Evolutionary conservation across 2,113 vertebrate species (phyloP).

Genomic region (Engystomops pustulosus): DNA sequence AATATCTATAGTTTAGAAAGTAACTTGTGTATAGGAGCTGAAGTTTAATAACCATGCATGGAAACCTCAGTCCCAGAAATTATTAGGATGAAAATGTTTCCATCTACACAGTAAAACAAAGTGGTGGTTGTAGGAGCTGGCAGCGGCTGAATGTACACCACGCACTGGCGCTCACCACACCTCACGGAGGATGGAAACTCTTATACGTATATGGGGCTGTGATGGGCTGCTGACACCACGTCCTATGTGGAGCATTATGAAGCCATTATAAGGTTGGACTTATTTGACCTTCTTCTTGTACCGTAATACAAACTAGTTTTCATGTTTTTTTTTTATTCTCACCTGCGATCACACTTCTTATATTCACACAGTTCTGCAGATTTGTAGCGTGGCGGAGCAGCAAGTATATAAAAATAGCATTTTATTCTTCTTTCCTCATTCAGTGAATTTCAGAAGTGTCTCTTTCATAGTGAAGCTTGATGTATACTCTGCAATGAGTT

Average conservation of each 20-base stretch:
- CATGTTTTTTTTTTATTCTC: background rate
- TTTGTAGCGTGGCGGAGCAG: background rate
- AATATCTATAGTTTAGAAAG: background rate
- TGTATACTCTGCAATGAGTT: background rate
- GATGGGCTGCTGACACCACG: background rate
- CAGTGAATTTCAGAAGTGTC: background rate
- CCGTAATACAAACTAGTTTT: background rate
- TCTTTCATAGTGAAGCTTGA: background rate
- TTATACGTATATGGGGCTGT: background rate
- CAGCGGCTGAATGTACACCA: background rate
- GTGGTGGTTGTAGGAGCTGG: constrained; percentile 19
- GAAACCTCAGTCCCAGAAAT: background rate
- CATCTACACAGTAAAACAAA: constrained; percentile 9
- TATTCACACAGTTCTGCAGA: background rate
- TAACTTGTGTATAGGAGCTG: background rate
- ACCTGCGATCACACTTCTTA: background rate
- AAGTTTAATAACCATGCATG: background rate
- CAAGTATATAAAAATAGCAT: background rate
- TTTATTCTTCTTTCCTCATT: too few species aligned
- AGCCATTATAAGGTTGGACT: background rate
- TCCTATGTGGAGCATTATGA: background rate
- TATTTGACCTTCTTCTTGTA: background rate
- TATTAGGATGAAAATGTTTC: background rate
- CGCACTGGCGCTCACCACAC: background rate
- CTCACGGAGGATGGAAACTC: constrained; percentile 35